These are phyloP conservation scores for Elachura formosa DNA, from an alignment of 2,113 vertebrate genomes.

Conservation along the genomic window DNA sequence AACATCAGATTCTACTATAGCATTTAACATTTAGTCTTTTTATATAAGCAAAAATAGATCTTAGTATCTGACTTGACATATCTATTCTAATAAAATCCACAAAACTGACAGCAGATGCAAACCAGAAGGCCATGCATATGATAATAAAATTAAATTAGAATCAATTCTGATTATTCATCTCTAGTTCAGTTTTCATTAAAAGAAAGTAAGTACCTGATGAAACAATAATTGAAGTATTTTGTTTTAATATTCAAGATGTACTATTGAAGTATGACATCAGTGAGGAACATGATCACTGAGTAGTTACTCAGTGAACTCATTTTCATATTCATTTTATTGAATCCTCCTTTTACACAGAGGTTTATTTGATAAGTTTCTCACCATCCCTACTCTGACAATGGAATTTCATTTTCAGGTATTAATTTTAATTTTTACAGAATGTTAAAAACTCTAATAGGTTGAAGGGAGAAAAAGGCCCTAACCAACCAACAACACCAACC, in stretches of 20 bases:
- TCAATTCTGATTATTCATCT: constrained; percentile 1
- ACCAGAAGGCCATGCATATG: background rate
- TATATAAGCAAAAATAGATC: constrained; percentile 5
- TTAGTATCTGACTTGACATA: background rate
- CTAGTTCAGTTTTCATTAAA: background rate
- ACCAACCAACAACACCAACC: background rate
- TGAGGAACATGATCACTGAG: background rate
- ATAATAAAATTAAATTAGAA: constrained; percentile 22
- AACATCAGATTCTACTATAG: background rate
- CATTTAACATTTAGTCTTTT: constrained; percentile 1
- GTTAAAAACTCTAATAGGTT: background rate
- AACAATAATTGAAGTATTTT: background rate
- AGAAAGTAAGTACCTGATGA: background rate
- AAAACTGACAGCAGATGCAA: constrained; percentile 34
- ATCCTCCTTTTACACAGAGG: background rate
- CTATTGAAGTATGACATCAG: background rate
- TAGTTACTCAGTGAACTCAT: background rate
- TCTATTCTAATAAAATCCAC: constrained; percentile 8
- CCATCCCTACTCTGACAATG: background rate
- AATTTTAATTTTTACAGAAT: background rate
- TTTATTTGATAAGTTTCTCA: background rate
- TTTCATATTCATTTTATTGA: background rate
- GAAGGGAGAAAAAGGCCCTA: fast-evolving
- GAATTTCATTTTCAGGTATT: background rate
- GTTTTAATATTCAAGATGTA: background rate